phyloP scores from a whole-genome alignment of 2,797 vertebrate species.

The Periophthalmus magnuspinnatus region DNA sequence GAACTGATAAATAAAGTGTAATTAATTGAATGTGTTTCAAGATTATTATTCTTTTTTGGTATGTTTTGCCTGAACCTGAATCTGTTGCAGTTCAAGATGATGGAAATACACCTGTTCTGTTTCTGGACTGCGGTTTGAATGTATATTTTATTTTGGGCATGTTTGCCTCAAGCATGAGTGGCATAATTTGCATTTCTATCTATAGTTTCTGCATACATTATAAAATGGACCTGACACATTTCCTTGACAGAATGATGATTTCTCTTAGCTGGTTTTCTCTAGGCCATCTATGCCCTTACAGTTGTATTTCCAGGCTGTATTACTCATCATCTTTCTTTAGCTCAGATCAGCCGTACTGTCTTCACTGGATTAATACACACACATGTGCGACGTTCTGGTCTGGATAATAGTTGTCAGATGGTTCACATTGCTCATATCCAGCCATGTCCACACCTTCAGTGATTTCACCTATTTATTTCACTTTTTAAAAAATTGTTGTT shows the following conservation, averaged over 20 bases:
- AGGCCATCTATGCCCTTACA: not conserved
- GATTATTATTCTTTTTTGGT: not conserved
- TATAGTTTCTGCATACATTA: conserved; percentile 32
- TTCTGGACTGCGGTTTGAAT: conserved; percentile 14
- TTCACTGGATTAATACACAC: not conserved
- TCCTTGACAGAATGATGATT: conserved; percentile 24
- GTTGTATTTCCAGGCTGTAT: conserved; percentile 6
- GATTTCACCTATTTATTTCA: not conserved
- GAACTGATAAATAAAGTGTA: too few relatives aligned
- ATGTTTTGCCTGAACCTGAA: not conserved
- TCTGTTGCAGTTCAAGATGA: not conserved
- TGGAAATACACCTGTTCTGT: not conserved
- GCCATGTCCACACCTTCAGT: not conserved
- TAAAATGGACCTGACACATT: conserved; percentile 29
- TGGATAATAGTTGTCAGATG: not conserved
- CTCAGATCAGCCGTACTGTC: not conserved
- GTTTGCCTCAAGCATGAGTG: conserved; percentile 16
- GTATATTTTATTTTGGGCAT: conserved; percentile 20
- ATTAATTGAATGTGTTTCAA: too few relatives aligned
- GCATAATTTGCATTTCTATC: conserved; percentile 42
- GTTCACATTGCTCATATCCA: not conserved
- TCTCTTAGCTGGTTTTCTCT: conserved; percentile 8
- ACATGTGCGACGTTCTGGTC: not conserved
- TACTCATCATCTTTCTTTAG: not conserved
- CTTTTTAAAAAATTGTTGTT: too few relatives aligned